Conservation (phyloP, 2,113 vertebrate genomes). For the Chroicocephalus ridibundus region DNA sequence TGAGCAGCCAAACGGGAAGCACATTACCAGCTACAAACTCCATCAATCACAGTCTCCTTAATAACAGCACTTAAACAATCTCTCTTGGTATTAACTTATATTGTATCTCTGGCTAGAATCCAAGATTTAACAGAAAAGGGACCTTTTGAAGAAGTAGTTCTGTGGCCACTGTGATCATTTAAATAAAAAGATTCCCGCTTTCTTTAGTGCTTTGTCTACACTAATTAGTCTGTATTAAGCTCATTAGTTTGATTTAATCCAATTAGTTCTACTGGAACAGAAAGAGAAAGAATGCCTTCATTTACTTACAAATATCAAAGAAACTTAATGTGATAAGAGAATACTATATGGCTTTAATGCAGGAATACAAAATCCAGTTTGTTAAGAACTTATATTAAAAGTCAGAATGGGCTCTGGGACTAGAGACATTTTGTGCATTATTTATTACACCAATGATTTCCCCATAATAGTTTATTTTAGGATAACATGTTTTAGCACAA, state of each 20-base stretch:
- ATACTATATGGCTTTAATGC: background rate
- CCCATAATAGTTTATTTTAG: background rate
- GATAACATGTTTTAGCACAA: background rate
- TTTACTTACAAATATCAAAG: slow-evolving; percentile 17
- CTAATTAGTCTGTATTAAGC: slow-evolving; percentile 22
- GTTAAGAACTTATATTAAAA: background rate
- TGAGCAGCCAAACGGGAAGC: slow-evolving; percentile 63
- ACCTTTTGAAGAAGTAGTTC: slow-evolving; percentile 36
- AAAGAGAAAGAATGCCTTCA: background rate
- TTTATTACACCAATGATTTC: background rate
- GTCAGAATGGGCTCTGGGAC: background rate
- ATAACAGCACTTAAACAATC: slow-evolving; percentile 68
- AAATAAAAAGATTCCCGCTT: slow-evolving; percentile 37
- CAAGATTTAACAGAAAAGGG: slow-evolving; percentile 21
- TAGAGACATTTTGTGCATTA: background rate
- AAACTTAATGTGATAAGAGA: background rate
- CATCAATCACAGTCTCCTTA: slow-evolving; percentile 71
- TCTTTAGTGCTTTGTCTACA: slow-evolving; percentile 18
- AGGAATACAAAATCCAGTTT: background rate
- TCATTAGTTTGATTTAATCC: slow-evolving; percentile 40
- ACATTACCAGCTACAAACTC: slow-evolving; percentile 64
- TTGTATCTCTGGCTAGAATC: slow-evolving; percentile 56
- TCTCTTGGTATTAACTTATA: slow-evolving; percentile 66
- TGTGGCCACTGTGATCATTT: slow-evolving; percentile 29
- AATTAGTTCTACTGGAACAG: slow-evolving; percentile 24